phyloP scores from a whole-genome alignment of 2,888 invertebrate genomes.

The Ophioninae sp. region DNA sequence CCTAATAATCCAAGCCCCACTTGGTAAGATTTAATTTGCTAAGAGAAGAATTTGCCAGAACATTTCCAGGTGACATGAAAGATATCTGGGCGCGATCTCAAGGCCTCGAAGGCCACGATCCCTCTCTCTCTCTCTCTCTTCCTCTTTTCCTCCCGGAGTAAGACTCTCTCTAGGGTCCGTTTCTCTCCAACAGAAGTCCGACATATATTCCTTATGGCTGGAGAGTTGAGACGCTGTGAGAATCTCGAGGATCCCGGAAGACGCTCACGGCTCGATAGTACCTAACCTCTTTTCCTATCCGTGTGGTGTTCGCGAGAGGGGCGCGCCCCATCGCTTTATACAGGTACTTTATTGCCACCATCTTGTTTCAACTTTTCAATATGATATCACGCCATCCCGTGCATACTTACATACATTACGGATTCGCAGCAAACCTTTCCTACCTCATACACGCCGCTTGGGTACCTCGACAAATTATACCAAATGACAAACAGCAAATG shows the following conservation, averaged over 20 bases:
- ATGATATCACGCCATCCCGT: constrained; percentile 41
- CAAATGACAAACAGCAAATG: constrained; percentile 58
- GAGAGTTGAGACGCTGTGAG: constrained; percentile 47
- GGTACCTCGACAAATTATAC: constrained; percentile 53
- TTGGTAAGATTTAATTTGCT: constrained; percentile 23
- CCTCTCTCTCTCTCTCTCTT: constrained; percentile 32
- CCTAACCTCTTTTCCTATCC: constrained; percentile 40
- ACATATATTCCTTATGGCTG: constrained; percentile 55
- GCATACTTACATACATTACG: constrained; percentile 19
- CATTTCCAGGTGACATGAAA: constrained; percentile 35
- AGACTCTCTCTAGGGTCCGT: constrained; percentile 6
- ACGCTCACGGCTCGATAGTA: constrained; percentile 21
- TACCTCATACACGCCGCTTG: constrained; percentile 38
- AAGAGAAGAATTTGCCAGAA: constrained; percentile 27
- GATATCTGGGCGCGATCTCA: constrained; percentile 53
- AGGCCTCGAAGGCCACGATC: constrained; percentile 57
- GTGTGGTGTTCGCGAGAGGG: constrained; percentile 19
- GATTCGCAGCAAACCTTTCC: constrained; percentile 1
- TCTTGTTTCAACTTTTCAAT: constrained; percentile 52
- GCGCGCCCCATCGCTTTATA: constrained; percentile 51
- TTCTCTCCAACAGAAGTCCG: constrained; percentile 28
- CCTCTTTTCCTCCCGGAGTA: constrained; percentile 8
- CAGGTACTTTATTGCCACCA: constrained; percentile 57
- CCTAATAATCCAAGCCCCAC: not conserved
- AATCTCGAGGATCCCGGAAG: constrained; percentile 60